These are phyloP conservation scores for Dasyprocta punctata DNA, from an alignment of 2,113 vertebrate genomes.

Conservation along the genomic window DNA sequence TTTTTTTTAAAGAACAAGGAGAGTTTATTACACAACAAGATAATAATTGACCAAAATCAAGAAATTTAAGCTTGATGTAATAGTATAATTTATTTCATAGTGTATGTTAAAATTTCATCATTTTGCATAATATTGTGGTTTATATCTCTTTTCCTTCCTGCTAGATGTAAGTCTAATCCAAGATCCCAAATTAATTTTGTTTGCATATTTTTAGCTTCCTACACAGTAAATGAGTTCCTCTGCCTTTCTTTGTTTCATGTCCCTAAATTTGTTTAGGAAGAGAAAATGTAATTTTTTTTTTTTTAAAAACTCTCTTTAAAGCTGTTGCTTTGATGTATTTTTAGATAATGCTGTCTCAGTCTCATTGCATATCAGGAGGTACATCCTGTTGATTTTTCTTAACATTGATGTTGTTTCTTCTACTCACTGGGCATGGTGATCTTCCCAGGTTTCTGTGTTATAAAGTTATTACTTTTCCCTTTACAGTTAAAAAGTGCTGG, in stretches of 20 bases:
- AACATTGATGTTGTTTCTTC: background rate
- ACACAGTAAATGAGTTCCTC: background rate
- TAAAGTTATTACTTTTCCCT: background rate
- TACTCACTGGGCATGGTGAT: background rate
- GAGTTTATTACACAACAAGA: background rate
- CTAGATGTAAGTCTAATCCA: background rate
- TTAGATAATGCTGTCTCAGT: background rate
- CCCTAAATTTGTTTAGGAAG: background rate
- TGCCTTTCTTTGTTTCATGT: background rate
- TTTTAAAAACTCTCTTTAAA: background rate
- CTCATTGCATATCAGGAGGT: background rate
- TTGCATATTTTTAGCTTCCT: background rate
- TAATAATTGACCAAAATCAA: background rate
- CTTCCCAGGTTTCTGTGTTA: background rate
- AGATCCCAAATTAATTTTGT: background rate
- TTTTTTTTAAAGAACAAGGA: background rate
- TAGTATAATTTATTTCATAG: background rate
- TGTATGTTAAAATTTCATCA: background rate
- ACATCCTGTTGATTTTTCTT: background rate
- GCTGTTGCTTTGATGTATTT: background rate
- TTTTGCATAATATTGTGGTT: background rate
- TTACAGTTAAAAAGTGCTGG: background rate
- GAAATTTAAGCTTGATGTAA: background rate
- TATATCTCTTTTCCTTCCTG: background rate
- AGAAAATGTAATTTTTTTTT: background rate